Evolutionary conservation across 2,888 invertebrate genomes (phyloP).

Genomic region (Phengaris arion): DNA sequence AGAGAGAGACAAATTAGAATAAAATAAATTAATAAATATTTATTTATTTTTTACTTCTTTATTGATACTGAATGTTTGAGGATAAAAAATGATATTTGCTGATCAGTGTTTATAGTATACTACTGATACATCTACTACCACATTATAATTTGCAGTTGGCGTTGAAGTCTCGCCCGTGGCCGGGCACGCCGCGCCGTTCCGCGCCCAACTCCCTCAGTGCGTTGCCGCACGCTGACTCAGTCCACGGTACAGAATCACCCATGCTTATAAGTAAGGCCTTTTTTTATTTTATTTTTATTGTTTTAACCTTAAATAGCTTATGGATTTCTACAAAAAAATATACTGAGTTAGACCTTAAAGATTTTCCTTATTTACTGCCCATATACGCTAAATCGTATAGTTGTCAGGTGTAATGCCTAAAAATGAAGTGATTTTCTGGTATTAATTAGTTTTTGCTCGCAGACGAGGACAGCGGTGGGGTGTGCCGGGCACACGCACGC

Average conservation of each 20-base stretch:
- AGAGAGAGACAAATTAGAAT: neutral
- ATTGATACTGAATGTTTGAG: too few relatives aligned
- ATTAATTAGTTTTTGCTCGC: neutral
- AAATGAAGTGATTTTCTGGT: too few relatives aligned
- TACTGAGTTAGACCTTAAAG: too few relatives aligned
- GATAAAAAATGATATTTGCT: neutral
- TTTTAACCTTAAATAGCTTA: neutral
- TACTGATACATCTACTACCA: neutral
- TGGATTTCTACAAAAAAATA: too few relatives aligned
- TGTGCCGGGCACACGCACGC: conserved; percentile 54
- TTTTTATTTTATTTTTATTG: neutral
- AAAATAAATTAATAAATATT: too few relatives aligned
- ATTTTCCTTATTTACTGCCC: too few relatives aligned
- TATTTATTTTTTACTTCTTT: too few relatives aligned
- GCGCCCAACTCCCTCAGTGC: conserved; percentile 41
- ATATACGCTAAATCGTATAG: too few relatives aligned
- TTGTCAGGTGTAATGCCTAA: too few relatives aligned
- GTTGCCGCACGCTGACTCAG: conserved; percentile 37
- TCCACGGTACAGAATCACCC: conserved; percentile 55
- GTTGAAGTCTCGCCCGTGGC: conserved; percentile 53
- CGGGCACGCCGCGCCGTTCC: conserved; percentile 46
- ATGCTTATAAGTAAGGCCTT: conserved; percentile 54
- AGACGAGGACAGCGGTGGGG: conserved; percentile 51
- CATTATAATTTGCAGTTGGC: conserved; percentile 46
- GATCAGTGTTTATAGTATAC: too few relatives aligned